Evolutionary conservation across 2,797 vertebrate genomes (phyloP).

Genomic region (Nannoperca obscura): DNA sequence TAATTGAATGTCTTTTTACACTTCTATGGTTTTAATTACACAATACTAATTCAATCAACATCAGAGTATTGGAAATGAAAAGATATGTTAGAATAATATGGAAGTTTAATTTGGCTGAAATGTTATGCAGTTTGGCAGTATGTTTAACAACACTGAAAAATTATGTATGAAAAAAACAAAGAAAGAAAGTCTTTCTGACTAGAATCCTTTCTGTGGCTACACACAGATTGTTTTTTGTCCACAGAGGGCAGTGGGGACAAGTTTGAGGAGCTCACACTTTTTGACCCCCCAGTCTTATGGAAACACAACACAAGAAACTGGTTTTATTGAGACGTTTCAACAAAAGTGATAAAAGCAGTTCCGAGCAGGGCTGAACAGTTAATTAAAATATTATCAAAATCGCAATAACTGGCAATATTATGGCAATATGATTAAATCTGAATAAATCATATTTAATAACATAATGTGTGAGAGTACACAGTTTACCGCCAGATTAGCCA

Average conservation of each 20-base stretch:
- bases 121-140: neutral
- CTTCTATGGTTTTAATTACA: constrained; percentile 21
- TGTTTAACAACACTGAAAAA: constrained; percentile 6
- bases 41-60: constrained; percentile 10
- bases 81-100: neutral
- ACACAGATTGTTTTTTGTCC: neutral
- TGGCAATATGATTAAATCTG: neutral
- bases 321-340: neutral
- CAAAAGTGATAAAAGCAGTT: neutral
- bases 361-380: too few species aligned
- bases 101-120: constrained; percentile 1
- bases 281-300: neutral
- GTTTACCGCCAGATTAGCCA: neutral
- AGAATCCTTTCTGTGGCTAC: neutral
- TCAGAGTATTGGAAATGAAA: constrained; percentile 7
- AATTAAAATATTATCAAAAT: too few species aligned
- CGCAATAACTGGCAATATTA: neutral
- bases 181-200: neutral
- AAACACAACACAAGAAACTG: neutral
- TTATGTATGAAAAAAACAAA: neutral
- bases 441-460: constrained; percentile 2
- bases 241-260: neutral
- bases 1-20: constrained; percentile 19
- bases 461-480: neutral
- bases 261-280: neutral